Evolutionary conservation across 2,888 invertebrate species (phyloP), one percentile per base, ranked within the genome.

Genomic region (Rutpela maculata): DNA sequence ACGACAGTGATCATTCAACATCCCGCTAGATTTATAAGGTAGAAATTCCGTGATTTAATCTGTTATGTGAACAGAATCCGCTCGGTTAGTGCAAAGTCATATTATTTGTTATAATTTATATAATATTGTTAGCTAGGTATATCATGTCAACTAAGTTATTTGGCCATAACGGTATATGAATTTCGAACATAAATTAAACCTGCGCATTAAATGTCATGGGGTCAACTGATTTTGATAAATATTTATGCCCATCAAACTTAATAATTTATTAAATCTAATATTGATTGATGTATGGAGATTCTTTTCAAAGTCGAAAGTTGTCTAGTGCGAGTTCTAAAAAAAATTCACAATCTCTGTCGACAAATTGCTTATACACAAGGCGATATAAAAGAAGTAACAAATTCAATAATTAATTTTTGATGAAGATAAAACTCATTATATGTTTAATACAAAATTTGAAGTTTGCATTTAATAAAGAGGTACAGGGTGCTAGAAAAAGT

Each of bases 181-280:
- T 69, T 69, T 35, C 12, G 17, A 26, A 59, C 26, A 56, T 31
- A 68, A 56, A 69, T 65, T 69, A 59, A 38, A 38, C 18, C 17
- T 59, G 31, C 3, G 11, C 38, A 59, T 57, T n/a, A 12, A 38
- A 35, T 38, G 59, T 38, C 69, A 59, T 15, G 57, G 31, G 57
- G 35, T 17, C 57, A 57, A 59, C 12, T 35, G 57, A 56, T 26
- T 69, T 59, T 59, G 69, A 69, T 57, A 59, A 69, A 31, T 57
- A 56, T 38, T 38, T 43, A 43, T 62, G 26, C 18, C 69, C 31
- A 35, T 69, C 69, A 62, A 69, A 12, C 35, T 35, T 57, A 59
- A 69, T 69, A 69, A 69, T 59, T 59, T 69, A 69, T 69, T 17
- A 38, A 35, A 69, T 69, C 17, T 59, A 59, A 69, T 69, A 59